Percentiles rank a stretch among this genome's conserved stretches.
These are phyloP conservation scores for Cryptoleucopteryx plumbea DNA, from an alignment of 2,113 vertebrate species.

Conservation along the genomic window DNA sequence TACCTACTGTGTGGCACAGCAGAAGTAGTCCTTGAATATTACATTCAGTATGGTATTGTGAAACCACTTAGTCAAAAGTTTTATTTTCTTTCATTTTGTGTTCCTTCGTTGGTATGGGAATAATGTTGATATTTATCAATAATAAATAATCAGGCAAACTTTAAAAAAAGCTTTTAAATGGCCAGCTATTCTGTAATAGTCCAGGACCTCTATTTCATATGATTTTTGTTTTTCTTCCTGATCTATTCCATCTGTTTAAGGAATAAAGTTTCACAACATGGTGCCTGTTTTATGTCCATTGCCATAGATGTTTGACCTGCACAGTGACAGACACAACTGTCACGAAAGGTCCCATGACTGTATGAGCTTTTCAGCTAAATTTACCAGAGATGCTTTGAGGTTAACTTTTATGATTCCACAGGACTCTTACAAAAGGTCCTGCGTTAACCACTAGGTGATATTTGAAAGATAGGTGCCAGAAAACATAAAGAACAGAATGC, in stretches of 20 bases:
- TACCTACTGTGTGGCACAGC: background rate
- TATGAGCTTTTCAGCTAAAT: background rate
- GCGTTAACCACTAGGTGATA: background rate
- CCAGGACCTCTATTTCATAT: background rate
- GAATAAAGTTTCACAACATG: background rate
- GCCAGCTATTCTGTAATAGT: background rate
- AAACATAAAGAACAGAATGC: background rate
- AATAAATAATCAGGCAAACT: background rate
- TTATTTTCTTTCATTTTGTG: background rate
- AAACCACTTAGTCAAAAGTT: background rate
- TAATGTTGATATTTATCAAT: background rate
- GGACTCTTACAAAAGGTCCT: background rate
- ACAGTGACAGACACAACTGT: background rate
- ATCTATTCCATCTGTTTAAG: background rate
- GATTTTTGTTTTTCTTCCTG: no score
- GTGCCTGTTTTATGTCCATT: background rate
- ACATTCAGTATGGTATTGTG: background rate
- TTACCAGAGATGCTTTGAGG: background rate
- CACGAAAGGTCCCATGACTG: constrained; percentile 7
- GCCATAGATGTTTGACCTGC: background rate
- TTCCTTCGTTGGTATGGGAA: background rate
- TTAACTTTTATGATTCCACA: background rate
- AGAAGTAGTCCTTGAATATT: background rate
- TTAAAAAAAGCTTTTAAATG: background rate
- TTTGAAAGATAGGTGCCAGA: background rate